Conservation (phyloP, 2,113 vertebrate species). For the Phylloscopus trochiloides region DNA sequence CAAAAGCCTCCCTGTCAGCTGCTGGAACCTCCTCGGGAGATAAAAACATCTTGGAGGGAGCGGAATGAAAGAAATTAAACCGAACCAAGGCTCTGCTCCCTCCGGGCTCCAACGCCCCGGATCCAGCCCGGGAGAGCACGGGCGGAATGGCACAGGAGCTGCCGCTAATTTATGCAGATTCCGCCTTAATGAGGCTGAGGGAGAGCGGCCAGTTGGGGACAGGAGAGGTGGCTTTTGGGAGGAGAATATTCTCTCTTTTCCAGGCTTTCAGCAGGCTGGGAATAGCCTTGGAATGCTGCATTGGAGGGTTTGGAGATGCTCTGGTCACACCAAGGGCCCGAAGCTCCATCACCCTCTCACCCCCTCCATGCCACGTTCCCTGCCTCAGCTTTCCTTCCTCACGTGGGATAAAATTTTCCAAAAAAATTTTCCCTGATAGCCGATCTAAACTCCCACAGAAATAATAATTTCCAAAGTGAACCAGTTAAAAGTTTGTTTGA, state of each 20-base stretch:
- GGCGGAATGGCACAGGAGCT: not conserved
- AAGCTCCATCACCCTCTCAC: too few relatives aligned
- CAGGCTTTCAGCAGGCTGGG: not conserved
- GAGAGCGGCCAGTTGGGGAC: not conserved
- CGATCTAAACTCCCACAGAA: not conserved
- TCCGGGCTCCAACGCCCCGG: not conserved
- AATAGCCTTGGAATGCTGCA: not conserved
- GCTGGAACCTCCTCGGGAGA: not conserved
- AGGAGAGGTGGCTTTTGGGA: not conserved
- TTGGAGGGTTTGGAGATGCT: not conserved
- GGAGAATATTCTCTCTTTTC: not conserved
- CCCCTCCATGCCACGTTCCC: not conserved
- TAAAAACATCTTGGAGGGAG: not conserved
- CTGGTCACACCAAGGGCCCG: not conserved
- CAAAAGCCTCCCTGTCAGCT: not conserved
- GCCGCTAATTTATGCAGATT: not conserved
- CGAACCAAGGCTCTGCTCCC: not conserved
- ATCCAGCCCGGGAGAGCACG: not conserved
- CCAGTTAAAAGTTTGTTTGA: not conserved
- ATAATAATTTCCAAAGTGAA: not conserved
- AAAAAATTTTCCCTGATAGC: not conserved
- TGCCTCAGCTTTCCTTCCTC: not conserved
- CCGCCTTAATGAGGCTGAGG: not conserved
- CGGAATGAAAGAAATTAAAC: not conserved
- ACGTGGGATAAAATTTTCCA: not conserved